Conservation (phyloP, 2,113 vertebrate species). For the Myotis lucifugus region DNA sequence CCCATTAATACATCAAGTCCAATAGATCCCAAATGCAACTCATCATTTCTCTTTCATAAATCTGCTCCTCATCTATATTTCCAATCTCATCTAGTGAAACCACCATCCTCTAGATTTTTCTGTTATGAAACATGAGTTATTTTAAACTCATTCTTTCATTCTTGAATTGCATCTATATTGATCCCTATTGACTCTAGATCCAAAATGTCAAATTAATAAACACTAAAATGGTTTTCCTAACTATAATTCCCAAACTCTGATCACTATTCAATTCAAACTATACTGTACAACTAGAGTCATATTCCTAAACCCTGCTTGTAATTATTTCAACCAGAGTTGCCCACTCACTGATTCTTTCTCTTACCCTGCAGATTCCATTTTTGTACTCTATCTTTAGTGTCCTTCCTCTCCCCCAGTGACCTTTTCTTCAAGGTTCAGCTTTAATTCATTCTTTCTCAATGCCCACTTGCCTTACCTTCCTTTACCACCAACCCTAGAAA, state of each 20-base stretch:
- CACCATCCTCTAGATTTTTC: background rate
- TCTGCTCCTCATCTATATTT: background rate
- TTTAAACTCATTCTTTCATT: background rate
- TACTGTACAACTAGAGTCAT: background rate
- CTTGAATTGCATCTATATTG: background rate
- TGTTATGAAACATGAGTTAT: background rate
- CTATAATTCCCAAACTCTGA: background rate
- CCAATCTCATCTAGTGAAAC: background rate
- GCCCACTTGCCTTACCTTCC: background rate
- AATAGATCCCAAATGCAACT: background rate
- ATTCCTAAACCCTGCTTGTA: background rate
- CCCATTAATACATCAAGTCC: background rate
- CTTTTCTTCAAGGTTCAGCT: background rate
- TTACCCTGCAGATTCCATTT: background rate
- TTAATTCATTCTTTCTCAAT: background rate
- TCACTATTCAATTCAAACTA: background rate
- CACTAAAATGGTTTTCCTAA: background rate
- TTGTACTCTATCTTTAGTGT: background rate
- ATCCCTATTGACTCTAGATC: background rate
- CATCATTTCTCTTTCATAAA: background rate
- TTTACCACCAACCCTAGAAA: background rate
- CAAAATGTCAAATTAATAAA: background rate
- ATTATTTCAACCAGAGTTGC: background rate
- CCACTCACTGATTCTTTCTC: background rate
- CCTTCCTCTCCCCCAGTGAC: background rate